Base-by-base conservation (phyloP, 2,797 vertebrate genomes). In the Malacoraja senta region DNA sequence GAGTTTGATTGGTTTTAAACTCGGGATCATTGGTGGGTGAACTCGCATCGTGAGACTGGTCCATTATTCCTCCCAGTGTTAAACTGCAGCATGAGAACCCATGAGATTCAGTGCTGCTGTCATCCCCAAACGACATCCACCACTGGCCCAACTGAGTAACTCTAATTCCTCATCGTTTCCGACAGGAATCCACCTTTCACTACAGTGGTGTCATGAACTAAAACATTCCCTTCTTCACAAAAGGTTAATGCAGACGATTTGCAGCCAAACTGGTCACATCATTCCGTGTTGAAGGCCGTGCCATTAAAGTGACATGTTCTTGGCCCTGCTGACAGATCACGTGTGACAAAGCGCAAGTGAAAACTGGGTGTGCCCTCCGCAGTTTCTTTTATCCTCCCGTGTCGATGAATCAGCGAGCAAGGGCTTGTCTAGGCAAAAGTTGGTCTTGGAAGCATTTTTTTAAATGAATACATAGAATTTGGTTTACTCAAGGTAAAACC, bases 401-500 rank as follows among this genome's bases (percentile, higher is more conserved):
- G 8, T 68, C 61, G 68, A 35, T 21, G 63, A 68, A 35, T 65
- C 84, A 88, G 15, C 15, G n/a, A 15, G 15, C 15, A 0, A 61
- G 61, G 61, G n/a, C 84, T 65, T 88, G 84, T 32, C 61, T 8
- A 13, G 32, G 65, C 84, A 65, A n/a, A 65, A 83, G 83, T 88
- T 88, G 13, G 84, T 35, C 63, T 88, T 24, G n/a, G n/a, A 88
- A 88, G 44, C 44, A 53, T 6, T 74, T 74, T 88, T 68, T 88
- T 68, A 8, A 65, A 88, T 88, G 32, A 68, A 65, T 68, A 21
- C 65, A 88, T 88, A 68, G 61, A 65, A 88, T 88, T 88, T 68
- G 61, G 61, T 88, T 88, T 88, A 88, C 63, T n/a, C 32, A 88
- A 88, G 61, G 84, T 68, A 88, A 68, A 68, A 65, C 63, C 63